Conservation (phyloP, 2,797 vertebrate species). For the Semotilus atromaculatus region DNA sequence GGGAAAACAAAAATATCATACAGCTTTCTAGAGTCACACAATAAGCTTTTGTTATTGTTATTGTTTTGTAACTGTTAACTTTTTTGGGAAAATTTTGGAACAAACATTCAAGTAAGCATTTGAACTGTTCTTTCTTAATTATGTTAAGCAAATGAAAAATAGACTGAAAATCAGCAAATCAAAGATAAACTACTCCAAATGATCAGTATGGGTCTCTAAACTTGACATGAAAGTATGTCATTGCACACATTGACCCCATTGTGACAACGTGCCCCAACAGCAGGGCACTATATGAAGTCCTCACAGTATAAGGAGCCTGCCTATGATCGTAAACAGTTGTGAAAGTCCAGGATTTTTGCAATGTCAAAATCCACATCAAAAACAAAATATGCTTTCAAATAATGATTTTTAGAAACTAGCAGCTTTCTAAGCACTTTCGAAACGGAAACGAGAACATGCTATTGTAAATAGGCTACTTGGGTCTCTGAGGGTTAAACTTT, state of each 20-base stretch:
- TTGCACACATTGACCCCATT: not conserved
- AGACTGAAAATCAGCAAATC: not conserved
- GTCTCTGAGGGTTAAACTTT: slow-evolving; percentile 6
- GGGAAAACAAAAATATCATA: not conserved
- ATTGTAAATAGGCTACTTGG: not conserved
- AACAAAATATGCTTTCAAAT: not conserved
- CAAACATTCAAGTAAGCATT: not conserved
- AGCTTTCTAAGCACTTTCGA: not conserved
- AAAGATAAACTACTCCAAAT: not conserved
- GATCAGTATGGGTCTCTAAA: not conserved
- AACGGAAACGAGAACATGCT: not conserved
- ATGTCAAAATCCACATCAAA: not conserved
- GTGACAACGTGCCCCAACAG: slow-evolving; percentile 13
- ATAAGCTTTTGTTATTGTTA: too few species aligned
- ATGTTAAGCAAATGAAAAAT: not conserved
- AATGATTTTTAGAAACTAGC: too few species aligned
- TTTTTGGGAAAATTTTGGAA: not conserved
- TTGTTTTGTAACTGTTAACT: too few species aligned
- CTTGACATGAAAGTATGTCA: not conserved
- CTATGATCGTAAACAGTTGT: not conserved
- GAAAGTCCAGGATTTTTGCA: not conserved
- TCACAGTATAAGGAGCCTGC: not conserved
- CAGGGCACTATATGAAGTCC: not conserved
- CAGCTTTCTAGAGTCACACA: not conserved
- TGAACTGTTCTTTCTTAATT: not conserved